Evolutionary conservation across 2,797 vertebrate species (phyloP).

Genomic region (Trematomus bernacchii): DNA sequence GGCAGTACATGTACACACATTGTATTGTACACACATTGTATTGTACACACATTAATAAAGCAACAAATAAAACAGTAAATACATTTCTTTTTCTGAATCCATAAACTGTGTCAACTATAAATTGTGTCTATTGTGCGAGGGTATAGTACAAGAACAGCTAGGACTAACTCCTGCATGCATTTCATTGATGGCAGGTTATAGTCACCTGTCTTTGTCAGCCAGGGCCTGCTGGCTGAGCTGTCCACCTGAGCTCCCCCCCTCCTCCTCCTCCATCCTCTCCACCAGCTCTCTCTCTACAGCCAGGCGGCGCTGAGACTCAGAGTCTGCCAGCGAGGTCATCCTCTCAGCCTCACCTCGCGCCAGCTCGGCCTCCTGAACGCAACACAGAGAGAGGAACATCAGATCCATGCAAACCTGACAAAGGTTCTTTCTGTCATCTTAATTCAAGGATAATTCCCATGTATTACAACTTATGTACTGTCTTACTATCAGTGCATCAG

Average conservation of each 20-base stretch:
- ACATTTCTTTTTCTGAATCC: not conserved
- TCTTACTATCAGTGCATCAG: not conserved
- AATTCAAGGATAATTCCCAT: not conserved
- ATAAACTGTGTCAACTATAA: not conserved
- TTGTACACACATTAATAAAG: too few species aligned
- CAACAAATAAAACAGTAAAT: not conserved
- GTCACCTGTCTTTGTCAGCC: conserved; percentile 85
- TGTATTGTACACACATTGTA: too few species aligned
- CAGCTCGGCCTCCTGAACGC: conserved; percentile 87
- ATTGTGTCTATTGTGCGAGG: not conserved
- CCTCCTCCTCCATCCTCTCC: conserved; percentile 66
- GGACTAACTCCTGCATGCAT: not conserved
- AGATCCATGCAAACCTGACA: not conserved
- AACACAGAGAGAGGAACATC: not conserved
- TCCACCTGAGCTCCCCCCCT: conserved; percentile 34
- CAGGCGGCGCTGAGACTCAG: conserved; percentile 84
- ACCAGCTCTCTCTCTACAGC: conserved; percentile 87
- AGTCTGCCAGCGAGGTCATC: conserved; percentile 85
- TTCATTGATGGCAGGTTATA: too few species aligned
- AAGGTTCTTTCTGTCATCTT: not conserved
- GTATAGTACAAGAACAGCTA: too few species aligned
- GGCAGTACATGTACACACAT: not conserved
- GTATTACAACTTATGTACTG: not conserved
- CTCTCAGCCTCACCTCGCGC: conserved; percentile 84
- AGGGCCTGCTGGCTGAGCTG: conserved; percentile 36